Conservation (phyloP, 2,797 vertebrate genomes). For the Acanthiza pusilla region DNA sequence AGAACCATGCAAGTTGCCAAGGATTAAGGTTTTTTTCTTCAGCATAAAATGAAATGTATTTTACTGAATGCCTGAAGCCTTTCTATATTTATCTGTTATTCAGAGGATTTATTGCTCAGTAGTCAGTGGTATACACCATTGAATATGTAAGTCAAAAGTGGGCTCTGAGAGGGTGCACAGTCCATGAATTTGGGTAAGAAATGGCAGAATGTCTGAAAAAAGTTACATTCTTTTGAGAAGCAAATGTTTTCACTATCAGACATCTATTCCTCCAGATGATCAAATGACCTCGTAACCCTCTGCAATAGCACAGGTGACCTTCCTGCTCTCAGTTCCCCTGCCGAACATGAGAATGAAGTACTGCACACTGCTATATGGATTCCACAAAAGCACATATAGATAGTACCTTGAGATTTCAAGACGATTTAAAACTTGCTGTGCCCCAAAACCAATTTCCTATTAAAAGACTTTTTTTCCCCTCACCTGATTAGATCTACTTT, state of each 20-base stretch:
- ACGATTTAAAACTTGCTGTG: not conserved
- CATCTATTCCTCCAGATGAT: not conserved
- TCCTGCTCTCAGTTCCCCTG: not conserved
- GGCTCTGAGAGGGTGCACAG: not conserved
- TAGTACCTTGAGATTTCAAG: not conserved
- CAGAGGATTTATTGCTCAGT: not conserved
- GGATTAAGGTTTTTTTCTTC: constrained; percentile 14
- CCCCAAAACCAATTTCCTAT: not conserved
- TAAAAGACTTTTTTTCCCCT: not conserved
- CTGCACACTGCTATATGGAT: not conserved
- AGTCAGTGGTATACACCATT: not conserved
- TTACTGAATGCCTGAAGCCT: not conserved
- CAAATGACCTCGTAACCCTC: not conserved
- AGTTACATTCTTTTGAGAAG: not conserved
- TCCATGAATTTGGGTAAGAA: not conserved
- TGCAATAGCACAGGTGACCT: not conserved
- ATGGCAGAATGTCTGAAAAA: not conserved
- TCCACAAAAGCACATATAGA: not conserved
- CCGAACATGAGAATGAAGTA: not conserved
- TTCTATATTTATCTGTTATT: constrained; percentile 30
- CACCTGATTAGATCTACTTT: not conserved
- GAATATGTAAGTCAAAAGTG: not conserved
- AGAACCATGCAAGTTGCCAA: not conserved
- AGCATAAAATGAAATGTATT: not conserved
- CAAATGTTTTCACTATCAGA: not conserved